Evolutionary conservation across 2,888 invertebrate species (phyloP), one percentile per base, ranked within the genome.

Genomic region (Cryptus viduatorius): DNA sequence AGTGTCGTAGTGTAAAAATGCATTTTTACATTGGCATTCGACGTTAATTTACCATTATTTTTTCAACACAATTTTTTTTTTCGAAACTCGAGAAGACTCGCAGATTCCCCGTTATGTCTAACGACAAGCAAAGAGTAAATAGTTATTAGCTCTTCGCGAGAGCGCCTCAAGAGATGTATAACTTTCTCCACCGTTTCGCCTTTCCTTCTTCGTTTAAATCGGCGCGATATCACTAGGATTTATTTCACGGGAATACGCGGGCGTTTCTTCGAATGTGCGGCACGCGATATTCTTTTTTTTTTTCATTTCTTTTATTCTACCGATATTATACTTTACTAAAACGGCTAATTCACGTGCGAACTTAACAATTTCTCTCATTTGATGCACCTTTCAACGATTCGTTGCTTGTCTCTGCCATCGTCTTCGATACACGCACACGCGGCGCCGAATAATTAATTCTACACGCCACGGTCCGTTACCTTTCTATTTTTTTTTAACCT

Each of bases 121-220:
- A 24, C 56, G 59, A 59, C 72, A 59, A 73, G 68, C n/a, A 48
- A 42, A 48, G 77, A 46, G 68, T 42, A 48, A 65, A 48, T 48
- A 72, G 56, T 78, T 78, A 77, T 83, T 84, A 78, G 73, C 61
- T 79, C 53, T 78, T 48, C 37, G 56, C 73, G 77, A 61, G 61
- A 81, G 64, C 81, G 78, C 68, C 81, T 78, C 80, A 12, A 64
- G 56, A 72, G 80, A 81, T 75, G 77, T 81, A 73, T 78, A 84
- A 81, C 80, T 81, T 79, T 84, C 81, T 73, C 81, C 42, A 73
- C 59, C 42, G 56, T 78, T 67, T 77, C 8, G 14, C 77, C 76
- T 71, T 81, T 72, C 50, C 77, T 78, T 77, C 72, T 77, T 84
- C 68, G 50, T 68, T 77, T 53, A 24, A 80, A 68, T 72, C 42